Percentiles rank a stretch among this genome's conserved stretches.
phyloP scores from a whole-genome alignment of 2,888 invertebrate species.

The Neocrepidodera transversa region DNA sequence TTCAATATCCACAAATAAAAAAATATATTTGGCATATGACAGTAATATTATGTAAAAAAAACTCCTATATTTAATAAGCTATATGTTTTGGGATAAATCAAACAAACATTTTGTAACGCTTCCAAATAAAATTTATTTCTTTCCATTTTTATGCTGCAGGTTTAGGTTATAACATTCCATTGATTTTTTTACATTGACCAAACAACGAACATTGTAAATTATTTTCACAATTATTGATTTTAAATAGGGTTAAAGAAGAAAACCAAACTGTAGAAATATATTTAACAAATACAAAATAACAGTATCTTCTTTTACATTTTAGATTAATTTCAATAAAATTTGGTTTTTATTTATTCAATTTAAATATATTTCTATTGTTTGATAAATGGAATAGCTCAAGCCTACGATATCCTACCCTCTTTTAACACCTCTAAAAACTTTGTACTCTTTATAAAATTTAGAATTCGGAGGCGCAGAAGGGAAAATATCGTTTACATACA shows the following conservation, averaged over 20 bases:
- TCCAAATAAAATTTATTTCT: slow-evolving; percentile 34
- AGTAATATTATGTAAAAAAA: no score
- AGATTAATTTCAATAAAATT: no score
- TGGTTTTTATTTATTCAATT: background rate
- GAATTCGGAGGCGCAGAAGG: background rate
- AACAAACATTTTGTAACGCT: slow-evolving; percentile 21
- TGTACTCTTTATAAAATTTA: background rate
- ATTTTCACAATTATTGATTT: slow-evolving; percentile 33
- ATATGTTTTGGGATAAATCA: no score
- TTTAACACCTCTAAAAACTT: background rate
- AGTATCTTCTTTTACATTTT: no score
- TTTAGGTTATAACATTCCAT: slow-evolving; percentile 31
- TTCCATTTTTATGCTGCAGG: slow-evolving; percentile 23
- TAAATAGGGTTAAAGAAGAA: slow-evolving; percentile 21
- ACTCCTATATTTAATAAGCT: no score
- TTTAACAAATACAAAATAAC: slow-evolving; percentile 6
- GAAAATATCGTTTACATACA: slow-evolving; percentile 11
- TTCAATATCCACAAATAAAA: no score
- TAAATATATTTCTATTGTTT: background rate
- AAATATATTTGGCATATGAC: no score
- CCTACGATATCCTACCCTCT: background rate
- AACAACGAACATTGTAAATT: slow-evolving; percentile 37
- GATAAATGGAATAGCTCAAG: background rate
- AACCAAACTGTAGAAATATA: slow-evolving; percentile 9
- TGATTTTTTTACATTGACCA: slow-evolving; percentile 37